A percentile compares a stretch with the other conserved stretches of the same genome.
phyloP scores from a whole-genome alignment of 2,888 invertebrate species.

The Drosophila pullipes region DNA sequence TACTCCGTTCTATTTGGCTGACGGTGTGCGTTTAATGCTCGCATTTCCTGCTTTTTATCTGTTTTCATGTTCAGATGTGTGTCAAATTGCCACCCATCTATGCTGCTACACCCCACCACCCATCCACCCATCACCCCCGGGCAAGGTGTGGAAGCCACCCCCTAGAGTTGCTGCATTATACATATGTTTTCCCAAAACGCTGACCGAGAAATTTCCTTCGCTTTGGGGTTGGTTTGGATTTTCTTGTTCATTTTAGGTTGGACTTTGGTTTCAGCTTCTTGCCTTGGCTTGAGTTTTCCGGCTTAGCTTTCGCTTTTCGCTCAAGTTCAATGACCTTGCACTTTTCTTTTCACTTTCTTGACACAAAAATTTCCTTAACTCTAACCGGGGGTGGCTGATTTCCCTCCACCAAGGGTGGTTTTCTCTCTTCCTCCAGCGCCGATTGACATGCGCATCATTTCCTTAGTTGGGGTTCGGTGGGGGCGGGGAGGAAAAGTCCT shows the following conservation, averaged over 20 bases:
- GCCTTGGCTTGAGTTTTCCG: constrained; percentile 38
- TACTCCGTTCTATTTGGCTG: constrained; percentile 20
- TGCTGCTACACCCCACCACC: background rate
- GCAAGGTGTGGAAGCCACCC: constrained; percentile 62
- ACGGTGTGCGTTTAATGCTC: constrained; percentile 53
- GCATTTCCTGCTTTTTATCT: constrained; percentile 62
- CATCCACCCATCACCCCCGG: background rate
- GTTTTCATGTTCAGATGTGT: constrained; percentile 60
- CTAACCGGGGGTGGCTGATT: constrained; percentile 26
- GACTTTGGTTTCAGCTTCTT: constrained; percentile 38
- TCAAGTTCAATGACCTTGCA: constrained; percentile 77
- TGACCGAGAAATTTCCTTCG: constrained; percentile 23
- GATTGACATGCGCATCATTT: constrained; percentile 72
- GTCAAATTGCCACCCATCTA: constrained; percentile 57
- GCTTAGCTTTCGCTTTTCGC: constrained; percentile 54
- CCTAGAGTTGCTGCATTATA: constrained; percentile 15
- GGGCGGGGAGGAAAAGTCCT: background rate
- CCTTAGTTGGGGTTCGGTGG: constrained; percentile 2
- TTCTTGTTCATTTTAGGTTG: background rate
- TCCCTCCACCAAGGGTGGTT: constrained; percentile 52
- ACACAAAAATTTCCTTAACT: constrained; percentile 54
- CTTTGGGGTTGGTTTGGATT: constrained; percentile 54
- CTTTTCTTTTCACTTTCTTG: constrained; percentile 73
- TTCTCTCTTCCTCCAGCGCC: constrained; percentile 19
- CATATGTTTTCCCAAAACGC: constrained; percentile 13